phyloP scores from a whole-genome alignment of 2,797 vertebrate genomes.

The Oophaga sylvatica region DNA sequence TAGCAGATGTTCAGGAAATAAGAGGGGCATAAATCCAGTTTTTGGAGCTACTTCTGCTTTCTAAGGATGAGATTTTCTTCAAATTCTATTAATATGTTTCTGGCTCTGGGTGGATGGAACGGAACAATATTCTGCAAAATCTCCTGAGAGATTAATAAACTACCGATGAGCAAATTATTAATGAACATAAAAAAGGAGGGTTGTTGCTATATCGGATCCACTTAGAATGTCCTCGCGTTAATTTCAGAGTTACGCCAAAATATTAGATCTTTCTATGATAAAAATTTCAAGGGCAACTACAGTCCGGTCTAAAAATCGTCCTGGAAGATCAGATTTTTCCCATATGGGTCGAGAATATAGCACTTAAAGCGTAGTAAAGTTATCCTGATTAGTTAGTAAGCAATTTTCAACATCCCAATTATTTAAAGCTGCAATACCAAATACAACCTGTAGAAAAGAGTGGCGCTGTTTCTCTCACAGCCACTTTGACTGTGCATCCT shows the following conservation, averaged over 20 bases:
- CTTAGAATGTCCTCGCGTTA: neutral
- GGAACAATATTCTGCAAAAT: conserved; percentile 12
- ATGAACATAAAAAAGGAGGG: neutral
- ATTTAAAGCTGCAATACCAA: neutral
- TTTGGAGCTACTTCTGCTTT: conserved; percentile 37
- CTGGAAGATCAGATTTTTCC: neutral
- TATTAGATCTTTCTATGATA: neutral
- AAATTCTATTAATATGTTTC: conserved; percentile 49
- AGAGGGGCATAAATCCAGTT: conserved; percentile 41
- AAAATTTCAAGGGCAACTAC: neutral
- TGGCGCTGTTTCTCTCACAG: neutral
- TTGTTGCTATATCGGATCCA: neutral
- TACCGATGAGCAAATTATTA: conserved; percentile 17
- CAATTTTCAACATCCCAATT: neutral
- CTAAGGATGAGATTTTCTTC: conserved; percentile 38
- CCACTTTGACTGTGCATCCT: neutral
- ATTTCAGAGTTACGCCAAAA: neutral
- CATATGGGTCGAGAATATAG: neutral
- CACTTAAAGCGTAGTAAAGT: neutral
- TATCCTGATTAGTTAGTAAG: too few relatives aligned
- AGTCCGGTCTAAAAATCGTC: neutral
- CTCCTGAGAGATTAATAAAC: conserved; percentile 13
- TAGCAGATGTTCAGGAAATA: conserved; percentile 49
- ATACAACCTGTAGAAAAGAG: neutral
- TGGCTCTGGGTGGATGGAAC: conserved; percentile 30